phyloP scores from a whole-genome alignment of 2,888 invertebrate genomes.

The Heliconius charithonia region DNA sequence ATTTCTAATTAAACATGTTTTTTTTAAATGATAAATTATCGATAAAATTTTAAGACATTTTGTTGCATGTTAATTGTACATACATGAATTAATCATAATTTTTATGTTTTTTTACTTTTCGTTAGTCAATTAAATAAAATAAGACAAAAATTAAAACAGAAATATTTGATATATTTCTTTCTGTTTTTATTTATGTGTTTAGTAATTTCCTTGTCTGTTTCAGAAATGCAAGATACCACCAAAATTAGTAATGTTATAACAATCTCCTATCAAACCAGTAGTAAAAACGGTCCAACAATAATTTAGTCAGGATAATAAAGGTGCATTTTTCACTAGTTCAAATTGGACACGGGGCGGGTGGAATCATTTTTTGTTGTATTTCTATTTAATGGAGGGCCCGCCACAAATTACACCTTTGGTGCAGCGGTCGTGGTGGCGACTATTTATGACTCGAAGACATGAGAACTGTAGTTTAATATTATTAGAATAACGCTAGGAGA shows the following conservation, averaged over 20 bases:
- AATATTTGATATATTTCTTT: too few species aligned
- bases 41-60: too few species aligned
- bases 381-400: slow-evolving; percentile 56
- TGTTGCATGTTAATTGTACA: too few species aligned
- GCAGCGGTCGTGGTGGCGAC: slow-evolving; percentile 7
- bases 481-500: not conserved
- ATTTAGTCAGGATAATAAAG: slow-evolving; percentile 72
- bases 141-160: too few species aligned
- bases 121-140: too few species aligned
- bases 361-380: slow-evolving; percentile 67
- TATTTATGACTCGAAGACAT: slow-evolving; percentile 24
- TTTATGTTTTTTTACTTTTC: too few species aligned
- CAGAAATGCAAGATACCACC: fast-evolving
- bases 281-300: slow-evolving; percentile 60
- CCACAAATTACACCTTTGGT: slow-evolving; percentile 65
- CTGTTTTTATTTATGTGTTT: too few species aligned
- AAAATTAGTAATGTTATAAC: not conserved
- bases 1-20: too few species aligned
- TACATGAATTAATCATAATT: too few species aligned
- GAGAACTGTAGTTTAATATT: slow-evolving; percentile 14
- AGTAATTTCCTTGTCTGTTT: too few species aligned
- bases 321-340: slow-evolving; percentile 77
- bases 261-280: slow-evolving; percentile 31
- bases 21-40: too few species aligned
- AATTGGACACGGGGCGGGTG: slow-evolving; percentile 69